A percentile compares a stretch with the other conserved stretches of the same genome.
Evolutionary conservation across 2,888 invertebrate genomes (phyloP).

Genomic region (Hydropsyche betteni): DNA sequence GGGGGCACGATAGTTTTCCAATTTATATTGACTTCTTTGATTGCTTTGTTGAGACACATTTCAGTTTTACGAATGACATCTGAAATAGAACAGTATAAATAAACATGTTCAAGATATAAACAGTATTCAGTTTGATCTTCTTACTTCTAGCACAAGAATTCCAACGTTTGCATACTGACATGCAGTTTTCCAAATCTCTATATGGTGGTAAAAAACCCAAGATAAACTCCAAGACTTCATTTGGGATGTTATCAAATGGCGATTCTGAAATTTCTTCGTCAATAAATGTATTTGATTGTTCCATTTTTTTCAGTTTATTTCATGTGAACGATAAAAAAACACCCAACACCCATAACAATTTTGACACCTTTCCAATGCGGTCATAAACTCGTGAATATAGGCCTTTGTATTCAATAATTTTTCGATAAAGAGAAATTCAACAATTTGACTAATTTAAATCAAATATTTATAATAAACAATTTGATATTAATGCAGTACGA

Average conservation of each 20-base stretch:
- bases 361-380: too few relatives aligned
- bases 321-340: neutral
- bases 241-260: constrained; percentile 78
- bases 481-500: too few relatives aligned
- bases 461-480: too few relatives aligned
- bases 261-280: constrained; percentile 52
- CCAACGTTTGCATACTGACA: constrained; percentile 89
- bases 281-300: neutral
- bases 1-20: constrained; percentile 74
- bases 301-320: neutral
- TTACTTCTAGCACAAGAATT: constrained; percentile 83
- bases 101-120: neutral
- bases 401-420: too few relatives aligned
- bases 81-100: constrained; percentile 58
- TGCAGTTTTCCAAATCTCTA: constrained; percentile 86
- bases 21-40: constrained; percentile 77
- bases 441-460: too few relatives aligned
- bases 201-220: constrained; percentile 90
- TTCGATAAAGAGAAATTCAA: too few relatives aligned
- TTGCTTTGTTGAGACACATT: constrained; percentile 78
- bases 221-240: constrained; percentile 93
- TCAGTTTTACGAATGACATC: constrained; percentile 81
- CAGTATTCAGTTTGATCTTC: too few relatives aligned
- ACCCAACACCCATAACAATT: too few relatives aligned
- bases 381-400: too few relatives aligned